Conservation (phyloP, 2,797 vertebrate genomes). For the Monodelphis domestica region DNA sequence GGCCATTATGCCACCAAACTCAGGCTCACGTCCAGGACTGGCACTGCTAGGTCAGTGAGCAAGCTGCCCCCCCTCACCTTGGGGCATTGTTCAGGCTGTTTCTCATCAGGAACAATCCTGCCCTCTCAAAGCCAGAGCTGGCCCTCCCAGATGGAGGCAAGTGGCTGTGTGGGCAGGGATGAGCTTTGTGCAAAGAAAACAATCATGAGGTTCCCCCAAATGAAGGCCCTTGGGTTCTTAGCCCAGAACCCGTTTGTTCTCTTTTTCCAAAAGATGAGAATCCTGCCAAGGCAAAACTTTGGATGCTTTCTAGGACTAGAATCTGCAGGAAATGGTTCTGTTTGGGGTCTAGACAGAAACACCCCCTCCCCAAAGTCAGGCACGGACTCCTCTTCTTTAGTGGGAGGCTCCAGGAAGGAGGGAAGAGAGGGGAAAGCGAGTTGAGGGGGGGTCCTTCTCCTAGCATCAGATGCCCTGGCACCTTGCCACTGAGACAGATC, state of each 20-base stretch:
- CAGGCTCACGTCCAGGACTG: neutral
- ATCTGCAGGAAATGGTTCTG: neutral
- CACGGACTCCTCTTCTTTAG: conserved; percentile 24
- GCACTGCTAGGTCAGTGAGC: neutral
- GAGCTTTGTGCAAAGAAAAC: neutral
- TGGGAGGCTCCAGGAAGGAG: neutral
- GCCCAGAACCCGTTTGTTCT: neutral
- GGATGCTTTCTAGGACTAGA: neutral
- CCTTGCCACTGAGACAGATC: conserved; percentile 78
- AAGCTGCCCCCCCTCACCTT: too few relatives aligned
- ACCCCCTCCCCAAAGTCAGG: conserved; percentile 32
- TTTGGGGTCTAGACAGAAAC: neutral
- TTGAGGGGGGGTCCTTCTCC: conserved; percentile 57
- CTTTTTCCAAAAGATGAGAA: neutral
- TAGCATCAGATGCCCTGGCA: conserved; percentile 64
- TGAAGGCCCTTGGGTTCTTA: neutral
- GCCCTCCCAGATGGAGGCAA: neutral
- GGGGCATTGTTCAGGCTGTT: neutral
- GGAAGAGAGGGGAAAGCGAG: conserved; percentile 58
- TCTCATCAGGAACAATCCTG: neutral
- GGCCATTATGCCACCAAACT: neutral
- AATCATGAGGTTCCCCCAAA: neutral
- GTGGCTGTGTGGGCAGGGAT: neutral
- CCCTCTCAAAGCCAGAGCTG: neutral
- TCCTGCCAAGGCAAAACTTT: conserved; percentile 43